These are phyloP conservation scores for Syngnathoides biaculeatus DNA, from an alignment of 2,113 vertebrate species.

Conservation along the genomic window DNA sequence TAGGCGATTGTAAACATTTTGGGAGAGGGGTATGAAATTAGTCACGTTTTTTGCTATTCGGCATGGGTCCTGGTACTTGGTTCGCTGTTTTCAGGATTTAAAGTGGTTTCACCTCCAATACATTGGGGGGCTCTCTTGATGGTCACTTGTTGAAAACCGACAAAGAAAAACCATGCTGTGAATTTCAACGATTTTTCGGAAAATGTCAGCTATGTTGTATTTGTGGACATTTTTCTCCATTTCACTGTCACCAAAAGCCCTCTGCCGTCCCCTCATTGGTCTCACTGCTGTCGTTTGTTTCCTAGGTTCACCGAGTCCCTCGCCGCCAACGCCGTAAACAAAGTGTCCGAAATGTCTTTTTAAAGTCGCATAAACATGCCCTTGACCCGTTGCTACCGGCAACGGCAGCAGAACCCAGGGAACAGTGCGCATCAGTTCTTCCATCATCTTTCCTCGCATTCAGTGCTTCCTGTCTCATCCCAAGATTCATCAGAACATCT, in stretches of 20 bases:
- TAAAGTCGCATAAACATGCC: neutral
- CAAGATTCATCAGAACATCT: neutral
- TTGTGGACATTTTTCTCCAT: neutral
- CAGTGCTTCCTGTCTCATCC: neutral
- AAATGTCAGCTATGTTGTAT: neutral
- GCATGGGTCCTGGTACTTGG: too few species aligned
- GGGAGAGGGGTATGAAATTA: too few species aligned
- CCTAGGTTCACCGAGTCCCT: neutral
- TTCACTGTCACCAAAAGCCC: neutral
- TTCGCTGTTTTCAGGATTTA: neutral
- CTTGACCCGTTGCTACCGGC: slow-evolving; percentile 52
- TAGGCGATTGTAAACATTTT: too few species aligned
- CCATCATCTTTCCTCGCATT: neutral
- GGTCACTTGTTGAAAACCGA: neutral
- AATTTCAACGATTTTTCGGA: neutral
- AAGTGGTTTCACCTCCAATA: neutral
- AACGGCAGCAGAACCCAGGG: slow-evolving; percentile 36
- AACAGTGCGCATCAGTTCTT: slow-evolving; percentile 23
- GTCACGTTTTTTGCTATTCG: too few species aligned
- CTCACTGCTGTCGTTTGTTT: neutral
- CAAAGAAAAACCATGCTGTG: neutral
- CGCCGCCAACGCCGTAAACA: neutral
- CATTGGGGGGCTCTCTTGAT: neutral
- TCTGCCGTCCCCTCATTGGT: neutral
- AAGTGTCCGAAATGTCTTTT: slow-evolving; percentile 1